Evolutionary conservation across 1,140 invertebrate species (phyloP).

Genomic region (Cardiocondyla obscurior): DNA sequence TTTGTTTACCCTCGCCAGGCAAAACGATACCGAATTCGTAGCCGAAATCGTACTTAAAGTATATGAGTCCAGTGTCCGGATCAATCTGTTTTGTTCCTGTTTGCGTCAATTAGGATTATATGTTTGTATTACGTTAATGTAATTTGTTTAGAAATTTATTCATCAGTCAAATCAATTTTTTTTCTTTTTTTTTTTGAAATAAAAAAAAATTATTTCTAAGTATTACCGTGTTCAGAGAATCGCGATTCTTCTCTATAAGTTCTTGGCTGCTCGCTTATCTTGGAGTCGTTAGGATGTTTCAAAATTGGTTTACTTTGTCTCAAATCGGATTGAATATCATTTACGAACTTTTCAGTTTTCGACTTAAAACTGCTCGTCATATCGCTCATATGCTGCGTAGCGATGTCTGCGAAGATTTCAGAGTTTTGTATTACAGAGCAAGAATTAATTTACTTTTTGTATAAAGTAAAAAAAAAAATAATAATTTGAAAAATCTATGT

Average conservation of each 20-base stretch:
- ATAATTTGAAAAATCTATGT: no score
- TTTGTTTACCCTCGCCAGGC: constrained; percentile 87
- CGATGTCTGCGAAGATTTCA: constrained; percentile 84
- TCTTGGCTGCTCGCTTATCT: constrained; percentile 85
- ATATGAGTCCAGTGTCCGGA: constrained; percentile 90
- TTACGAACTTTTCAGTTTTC: constrained; percentile 88
- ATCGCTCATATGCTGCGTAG: constrained; percentile 86
- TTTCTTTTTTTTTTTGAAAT: no score
- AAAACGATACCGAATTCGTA: constrained; percentile 91
- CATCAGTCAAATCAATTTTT: neutral
- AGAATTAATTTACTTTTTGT: constrained; percentile 43
- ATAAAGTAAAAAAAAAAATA: constrained; percentile 21
- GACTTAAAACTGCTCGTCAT: constrained; percentile 89
- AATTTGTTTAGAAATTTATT: constrained; percentile 3
- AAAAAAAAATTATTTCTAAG: no score
- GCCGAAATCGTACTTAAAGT: constrained; percentile 93
- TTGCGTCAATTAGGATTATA: constrained; percentile 19
- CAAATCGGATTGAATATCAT: constrained; percentile 87
- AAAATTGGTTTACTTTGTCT: constrained; percentile 85
- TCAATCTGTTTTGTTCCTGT: constrained; percentile 91
- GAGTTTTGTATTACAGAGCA: constrained; percentile 60
- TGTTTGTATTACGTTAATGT: neutral
- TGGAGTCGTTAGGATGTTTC: constrained; percentile 80
- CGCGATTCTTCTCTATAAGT: constrained; percentile 89
- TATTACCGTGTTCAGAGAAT: constrained; percentile 88